Percentiles rank a stretch among this genome's conserved stretches.
These are phyloP conservation scores for Eilema sororculum DNA, from an alignment of 2,888 invertebrate genomes.

Conservation along the genomic window DNA sequence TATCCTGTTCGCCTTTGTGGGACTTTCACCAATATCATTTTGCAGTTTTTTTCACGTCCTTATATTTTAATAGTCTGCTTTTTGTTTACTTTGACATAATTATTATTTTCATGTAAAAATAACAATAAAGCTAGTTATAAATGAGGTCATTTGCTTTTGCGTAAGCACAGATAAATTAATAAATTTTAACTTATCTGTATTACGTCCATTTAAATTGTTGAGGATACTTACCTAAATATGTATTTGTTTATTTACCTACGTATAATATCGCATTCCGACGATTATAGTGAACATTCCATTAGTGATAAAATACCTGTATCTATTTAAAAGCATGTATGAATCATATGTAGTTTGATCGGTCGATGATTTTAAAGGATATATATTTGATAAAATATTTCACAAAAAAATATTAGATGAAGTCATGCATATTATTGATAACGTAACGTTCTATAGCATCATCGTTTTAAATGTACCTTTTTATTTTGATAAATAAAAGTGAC, in stretches of 20 bases:
- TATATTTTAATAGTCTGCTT: background rate
- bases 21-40: conserved; percentile 76
- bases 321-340: conserved; percentile 56
- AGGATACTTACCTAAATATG: conserved; percentile 42
- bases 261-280: conserved; percentile 56
- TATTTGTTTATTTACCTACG: conserved; percentile 51
- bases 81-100: background rate
- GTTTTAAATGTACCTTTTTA: conserved; percentile 36
- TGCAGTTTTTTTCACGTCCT: conserved; percentile 52
- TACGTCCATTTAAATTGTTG: background rate
- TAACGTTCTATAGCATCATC: conserved; percentile 47
- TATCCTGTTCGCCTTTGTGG: conserved; percentile 80
- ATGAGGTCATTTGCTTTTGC: background rate
- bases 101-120: background rate
- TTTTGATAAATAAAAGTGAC: conserved; percentile 37
- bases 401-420: conserved; percentile 67
- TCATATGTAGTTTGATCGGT: conserved; percentile 56
- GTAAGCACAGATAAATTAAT: background rate
- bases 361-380: conserved; percentile 59
- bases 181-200: background rate
- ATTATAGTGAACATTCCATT: conserved; percentile 58
- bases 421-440: conserved; percentile 59
- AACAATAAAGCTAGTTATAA: background rate
- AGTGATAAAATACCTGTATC: conserved; percentile 62
- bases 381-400: conserved; percentile 61